Evolutionary conservation across 2,113 vertebrate genomes (phyloP).

Genomic region (Apteryx mantelli): DNA sequence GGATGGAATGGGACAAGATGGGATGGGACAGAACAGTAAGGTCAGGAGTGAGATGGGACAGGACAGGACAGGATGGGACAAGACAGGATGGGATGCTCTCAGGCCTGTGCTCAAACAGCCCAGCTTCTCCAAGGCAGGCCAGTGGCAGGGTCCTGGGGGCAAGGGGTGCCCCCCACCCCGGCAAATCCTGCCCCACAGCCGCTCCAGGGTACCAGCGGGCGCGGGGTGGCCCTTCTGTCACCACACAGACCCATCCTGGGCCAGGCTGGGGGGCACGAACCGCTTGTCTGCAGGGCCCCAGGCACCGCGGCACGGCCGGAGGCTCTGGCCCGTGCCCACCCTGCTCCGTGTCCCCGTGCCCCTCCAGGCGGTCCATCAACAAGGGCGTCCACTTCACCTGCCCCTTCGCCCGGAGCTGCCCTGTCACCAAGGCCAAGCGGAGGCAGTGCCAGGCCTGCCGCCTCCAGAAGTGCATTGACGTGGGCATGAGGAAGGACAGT

Average conservation of each 20-base stretch:
- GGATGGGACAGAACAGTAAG: background rate
- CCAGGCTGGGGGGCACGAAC: too few species aligned
- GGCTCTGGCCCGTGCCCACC: background rate
- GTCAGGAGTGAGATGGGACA: too few species aligned
- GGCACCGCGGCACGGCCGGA: too few species aligned
- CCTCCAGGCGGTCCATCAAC: constrained; percentile 62
- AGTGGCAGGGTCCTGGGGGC: fast-evolving
- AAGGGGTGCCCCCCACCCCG: too few species aligned
- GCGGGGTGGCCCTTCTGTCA: background rate
- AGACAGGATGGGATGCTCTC: background rate
- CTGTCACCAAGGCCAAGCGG: constrained; percentile 72
- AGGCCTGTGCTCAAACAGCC: too few species aligned
- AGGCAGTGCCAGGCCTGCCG: constrained; percentile 78
- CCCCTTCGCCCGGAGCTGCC: constrained; percentile 60
- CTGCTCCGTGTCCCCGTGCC: background rate
- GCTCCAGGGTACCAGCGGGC: background rate
- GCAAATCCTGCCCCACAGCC: too few species aligned
- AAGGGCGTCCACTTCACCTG: constrained; percentile 57
- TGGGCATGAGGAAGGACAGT: constrained; percentile 79
- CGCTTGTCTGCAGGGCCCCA: too few species aligned
- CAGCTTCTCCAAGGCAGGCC: fast-evolving
- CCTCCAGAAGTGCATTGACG: constrained; percentile 68
- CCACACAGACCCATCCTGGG: too few species aligned
- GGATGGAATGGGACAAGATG: background rate
- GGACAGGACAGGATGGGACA: background rate